Percentiles rank a stretch among this genome's conserved stretches.
Conservation (phyloP, 2,797 vertebrate species). For the Sarcoramphus papa region DNA sequence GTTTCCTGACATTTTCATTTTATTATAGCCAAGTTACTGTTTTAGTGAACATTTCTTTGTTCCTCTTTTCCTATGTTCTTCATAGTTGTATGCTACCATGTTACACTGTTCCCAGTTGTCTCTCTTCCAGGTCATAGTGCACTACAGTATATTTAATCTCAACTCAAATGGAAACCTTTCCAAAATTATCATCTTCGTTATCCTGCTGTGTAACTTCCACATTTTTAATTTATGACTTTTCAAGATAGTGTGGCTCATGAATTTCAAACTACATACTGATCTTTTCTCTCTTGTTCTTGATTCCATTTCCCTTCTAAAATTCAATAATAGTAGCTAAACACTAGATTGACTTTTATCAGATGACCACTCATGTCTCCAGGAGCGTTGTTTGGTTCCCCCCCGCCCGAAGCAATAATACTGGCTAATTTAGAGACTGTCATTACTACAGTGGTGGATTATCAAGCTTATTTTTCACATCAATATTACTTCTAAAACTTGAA, state of each 20-base stretch:
- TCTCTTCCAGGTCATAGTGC: neutral
- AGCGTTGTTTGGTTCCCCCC: fast-evolving
- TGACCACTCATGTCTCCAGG: fast-evolving
- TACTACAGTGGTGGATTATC: neutral
- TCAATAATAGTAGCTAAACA: neutral
- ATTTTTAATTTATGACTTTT: neutral
- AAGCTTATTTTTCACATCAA: neutral
- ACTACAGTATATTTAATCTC: neutral
- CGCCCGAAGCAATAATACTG: neutral
- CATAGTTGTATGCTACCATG: fast-evolving
- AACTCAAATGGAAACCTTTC: neutral
- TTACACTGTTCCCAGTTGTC: neutral
- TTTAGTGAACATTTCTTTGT: neutral
- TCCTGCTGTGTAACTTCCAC: neutral
- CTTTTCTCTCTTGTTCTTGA: neutral
- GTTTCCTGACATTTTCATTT: neutral
- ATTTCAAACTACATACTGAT: neutral
- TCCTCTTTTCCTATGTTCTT: neutral
- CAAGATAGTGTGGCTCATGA: neutral
- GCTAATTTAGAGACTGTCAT: neutral
- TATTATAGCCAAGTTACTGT: neutral
- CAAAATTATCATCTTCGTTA: neutral
- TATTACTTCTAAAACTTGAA: neutral
- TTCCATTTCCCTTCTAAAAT: neutral
- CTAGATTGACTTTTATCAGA: neutral